Conservation (phyloP, 2,888 invertebrate genomes). For the Lapara coniferarum region DNA sequence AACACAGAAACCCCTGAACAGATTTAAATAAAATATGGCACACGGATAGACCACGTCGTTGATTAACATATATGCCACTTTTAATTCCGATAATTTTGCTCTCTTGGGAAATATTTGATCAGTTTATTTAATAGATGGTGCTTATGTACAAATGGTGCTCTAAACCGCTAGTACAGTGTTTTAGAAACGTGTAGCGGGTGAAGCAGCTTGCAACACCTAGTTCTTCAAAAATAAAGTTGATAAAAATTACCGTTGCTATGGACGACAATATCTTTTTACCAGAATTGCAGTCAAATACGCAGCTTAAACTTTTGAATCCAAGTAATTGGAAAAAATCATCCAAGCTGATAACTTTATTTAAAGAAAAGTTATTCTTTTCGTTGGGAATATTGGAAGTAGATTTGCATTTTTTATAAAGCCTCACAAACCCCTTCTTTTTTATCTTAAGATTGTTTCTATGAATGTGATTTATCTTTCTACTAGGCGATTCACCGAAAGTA, state of each 20-base stretch:
- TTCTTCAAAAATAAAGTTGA: neutral
- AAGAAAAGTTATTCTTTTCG: constrained; percentile 46
- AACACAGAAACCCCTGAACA: no score
- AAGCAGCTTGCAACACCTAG: no score
- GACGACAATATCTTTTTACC: constrained; percentile 59
- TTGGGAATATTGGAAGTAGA: constrained; percentile 54
- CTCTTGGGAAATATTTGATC: no score
- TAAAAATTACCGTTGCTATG: constrained; percentile 56
- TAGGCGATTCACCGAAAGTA: neutral
- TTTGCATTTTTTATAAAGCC: constrained; percentile 65
- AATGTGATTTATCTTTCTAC: constrained; percentile 11
- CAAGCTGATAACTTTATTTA: constrained; percentile 61
- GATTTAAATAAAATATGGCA: no score
- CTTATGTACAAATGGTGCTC: no score
- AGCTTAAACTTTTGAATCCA: constrained; percentile 58
- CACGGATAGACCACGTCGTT: no score
- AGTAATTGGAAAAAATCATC: constrained; percentile 69
- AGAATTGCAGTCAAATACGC: constrained; percentile 55
- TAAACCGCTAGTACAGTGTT: no score
- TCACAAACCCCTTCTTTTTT: constrained; percentile 50
- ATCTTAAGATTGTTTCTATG: constrained; percentile 29
- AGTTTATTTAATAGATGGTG: no score
- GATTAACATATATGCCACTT: no score
- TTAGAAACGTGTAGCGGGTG: no score
- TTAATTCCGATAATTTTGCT: no score